Conservation (phyloP, 2,888 invertebrate species). For the Reticulitermes lucifugus region DNA sequence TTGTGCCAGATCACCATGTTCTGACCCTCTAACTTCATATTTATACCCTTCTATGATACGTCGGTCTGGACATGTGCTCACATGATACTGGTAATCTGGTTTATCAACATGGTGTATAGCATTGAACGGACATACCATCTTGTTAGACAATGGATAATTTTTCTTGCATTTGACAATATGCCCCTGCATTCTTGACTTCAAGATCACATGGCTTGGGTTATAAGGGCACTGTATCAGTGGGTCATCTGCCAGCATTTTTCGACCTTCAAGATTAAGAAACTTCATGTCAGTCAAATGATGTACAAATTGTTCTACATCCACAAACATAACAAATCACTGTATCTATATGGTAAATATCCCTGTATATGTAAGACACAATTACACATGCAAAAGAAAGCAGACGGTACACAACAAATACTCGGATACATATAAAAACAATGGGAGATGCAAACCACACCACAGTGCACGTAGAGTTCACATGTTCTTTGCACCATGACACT, state of each 20-base stretch:
- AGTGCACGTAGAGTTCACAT: too few relatives aligned
- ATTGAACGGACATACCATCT: constrained; percentile 38
- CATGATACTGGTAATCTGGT: neutral
- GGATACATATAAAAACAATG: too few relatives aligned
- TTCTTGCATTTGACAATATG: constrained; percentile 71
- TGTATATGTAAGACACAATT: too few relatives aligned
- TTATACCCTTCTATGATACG: neutral
- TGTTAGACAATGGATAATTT: constrained; percentile 60
- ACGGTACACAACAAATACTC: too few relatives aligned
- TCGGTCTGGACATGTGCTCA: neutral
- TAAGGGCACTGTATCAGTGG: constrained; percentile 66
- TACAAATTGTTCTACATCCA: too few relatives aligned
- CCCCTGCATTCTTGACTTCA: constrained; percentile 66
- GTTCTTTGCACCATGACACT: too few relatives aligned
- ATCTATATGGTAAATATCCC: too few relatives aligned
- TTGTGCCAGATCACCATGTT: neutral
- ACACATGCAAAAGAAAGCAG: too few relatives aligned
- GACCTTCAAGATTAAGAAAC: neutral
- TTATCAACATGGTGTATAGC: constrained; percentile 36
- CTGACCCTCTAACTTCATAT: neutral
- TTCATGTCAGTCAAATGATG: neutral
- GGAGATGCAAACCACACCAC: too few relatives aligned
- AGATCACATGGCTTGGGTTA: constrained; percentile 67
- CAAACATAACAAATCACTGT: too few relatives aligned
- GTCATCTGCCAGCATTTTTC: constrained; percentile 8